A percentile compares a stretch with the other conserved stretches of the same genome.
These are phyloP conservation scores for Baccha elongata DNA, from an alignment of 2,888 invertebrate genomes.

Conservation along the genomic window DNA sequence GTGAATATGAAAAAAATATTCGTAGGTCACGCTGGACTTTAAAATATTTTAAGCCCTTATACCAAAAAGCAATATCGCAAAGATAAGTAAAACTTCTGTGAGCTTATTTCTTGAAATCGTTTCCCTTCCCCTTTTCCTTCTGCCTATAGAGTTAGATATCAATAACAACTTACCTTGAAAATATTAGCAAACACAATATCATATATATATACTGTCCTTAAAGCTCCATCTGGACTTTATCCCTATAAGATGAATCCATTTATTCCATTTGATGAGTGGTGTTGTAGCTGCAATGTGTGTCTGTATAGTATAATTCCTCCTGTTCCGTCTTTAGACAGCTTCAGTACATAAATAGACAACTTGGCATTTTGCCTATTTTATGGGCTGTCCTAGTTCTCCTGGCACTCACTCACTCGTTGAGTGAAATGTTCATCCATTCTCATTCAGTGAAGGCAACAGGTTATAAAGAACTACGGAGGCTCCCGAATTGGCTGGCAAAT, in stretches of 20 bases:
- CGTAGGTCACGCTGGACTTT: too few relatives aligned
- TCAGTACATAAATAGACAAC: constrained; percentile 60
- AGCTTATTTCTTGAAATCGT: too few relatives aligned
- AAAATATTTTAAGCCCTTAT: too few relatives aligned
- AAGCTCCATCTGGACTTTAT: constrained; percentile 15
- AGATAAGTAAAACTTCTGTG: too few relatives aligned
- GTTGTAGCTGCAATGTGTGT: not conserved
- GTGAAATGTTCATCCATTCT: constrained; percentile 50
- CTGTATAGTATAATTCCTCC: constrained; percentile 25
- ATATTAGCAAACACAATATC: constrained; percentile 11
- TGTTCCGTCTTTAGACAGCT: constrained; percentile 20
- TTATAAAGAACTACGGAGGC: constrained; percentile 20
- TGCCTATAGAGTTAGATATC: too few relatives aligned
- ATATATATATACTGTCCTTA: not conserved
- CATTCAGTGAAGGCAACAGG: constrained; percentile 56
- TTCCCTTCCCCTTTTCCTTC: too few relatives aligned
- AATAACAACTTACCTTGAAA: constrained; percentile 7
- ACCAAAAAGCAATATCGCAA: too few relatives aligned
- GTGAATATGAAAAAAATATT: too few relatives aligned
- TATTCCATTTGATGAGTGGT: constrained; percentile 34
- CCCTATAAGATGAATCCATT: constrained; percentile 62
- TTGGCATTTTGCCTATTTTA: constrained; percentile 73
- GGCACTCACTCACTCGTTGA: constrained; percentile 48
- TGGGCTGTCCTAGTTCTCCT: constrained; percentile 54
- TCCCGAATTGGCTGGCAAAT: constrained; percentile 55